Conservation (phyloP, 2,113 vertebrate genomes). For the Cephalopholis sonnerati region DNA sequence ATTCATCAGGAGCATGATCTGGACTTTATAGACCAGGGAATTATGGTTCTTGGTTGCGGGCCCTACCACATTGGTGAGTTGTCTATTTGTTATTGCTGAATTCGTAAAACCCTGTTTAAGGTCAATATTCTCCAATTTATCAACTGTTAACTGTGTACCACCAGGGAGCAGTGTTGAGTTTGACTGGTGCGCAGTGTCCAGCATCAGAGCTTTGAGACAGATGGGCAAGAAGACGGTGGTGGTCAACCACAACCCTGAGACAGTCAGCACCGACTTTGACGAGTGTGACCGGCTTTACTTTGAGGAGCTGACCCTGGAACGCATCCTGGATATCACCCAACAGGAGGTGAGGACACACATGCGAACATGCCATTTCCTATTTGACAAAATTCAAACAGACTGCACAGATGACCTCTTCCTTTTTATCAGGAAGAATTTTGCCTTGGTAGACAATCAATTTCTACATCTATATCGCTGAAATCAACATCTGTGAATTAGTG, state of each 20-base stretch:
- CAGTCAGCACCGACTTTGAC: conserved; percentile 98
- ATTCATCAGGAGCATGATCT: conserved; percentile 92
- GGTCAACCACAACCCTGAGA: conserved; percentile 97
- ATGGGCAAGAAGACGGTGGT: conserved; percentile 93
- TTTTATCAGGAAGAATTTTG: background rate
- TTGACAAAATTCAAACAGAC: background rate
- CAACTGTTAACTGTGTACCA: conserved; percentile 6
- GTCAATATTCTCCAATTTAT: background rate
- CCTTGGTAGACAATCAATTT: background rate
- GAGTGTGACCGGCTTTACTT: conserved; percentile 98
- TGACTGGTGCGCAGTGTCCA: conserved; percentile 97
- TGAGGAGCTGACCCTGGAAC: conserved; percentile 95
- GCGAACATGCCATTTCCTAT: background rate
- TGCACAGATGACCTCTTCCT: background rate
- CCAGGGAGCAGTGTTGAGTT: conserved; percentile 98
- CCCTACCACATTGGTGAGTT: conserved; percentile 95
- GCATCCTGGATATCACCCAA: conserved; percentile 95
- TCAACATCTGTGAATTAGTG: too few species aligned
- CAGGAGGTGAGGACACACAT: conserved; percentile 87
- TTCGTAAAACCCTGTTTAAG: background rate
- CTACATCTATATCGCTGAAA: background rate
- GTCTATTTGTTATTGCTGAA: background rate
- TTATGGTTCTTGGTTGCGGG: conserved; percentile 97
- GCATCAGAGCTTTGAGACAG: conserved; percentile 91
- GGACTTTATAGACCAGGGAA: conserved; percentile 91